Percentiles rank a stretch among this genome's conserved stretches.
These are phyloP conservation scores for Tragelaphus scriptus DNA, from an alignment of 2,113 vertebrate genomes.

Conservation along the genomic window DNA sequence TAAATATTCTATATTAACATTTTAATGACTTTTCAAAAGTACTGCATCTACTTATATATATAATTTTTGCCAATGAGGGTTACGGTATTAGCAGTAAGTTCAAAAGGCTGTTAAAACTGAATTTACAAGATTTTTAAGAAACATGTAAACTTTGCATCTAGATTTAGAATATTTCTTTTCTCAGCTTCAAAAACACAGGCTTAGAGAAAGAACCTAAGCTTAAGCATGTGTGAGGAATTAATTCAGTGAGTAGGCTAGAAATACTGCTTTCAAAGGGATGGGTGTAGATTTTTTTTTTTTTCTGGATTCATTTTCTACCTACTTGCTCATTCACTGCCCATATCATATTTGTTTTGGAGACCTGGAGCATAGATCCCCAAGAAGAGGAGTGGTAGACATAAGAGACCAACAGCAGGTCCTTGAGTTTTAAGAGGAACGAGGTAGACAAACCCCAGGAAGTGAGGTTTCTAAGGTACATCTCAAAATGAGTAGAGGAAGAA, in stretches of 20 bases:
- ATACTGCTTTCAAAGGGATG: background rate
- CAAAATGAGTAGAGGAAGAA: background rate
- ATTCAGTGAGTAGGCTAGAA: background rate
- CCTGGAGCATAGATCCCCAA: background rate
- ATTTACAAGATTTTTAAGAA: constrained; percentile 15
- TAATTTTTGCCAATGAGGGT: background rate
- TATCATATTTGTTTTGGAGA: background rate
- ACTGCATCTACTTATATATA: background rate
- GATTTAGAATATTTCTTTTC: background rate
- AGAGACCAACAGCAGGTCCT: background rate
- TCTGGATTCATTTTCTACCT: background rate
- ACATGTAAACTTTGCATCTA: background rate
- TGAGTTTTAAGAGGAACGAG: background rate
- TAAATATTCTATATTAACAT: background rate
- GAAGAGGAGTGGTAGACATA: background rate
- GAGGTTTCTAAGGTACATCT: background rate
- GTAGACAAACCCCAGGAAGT: background rate
- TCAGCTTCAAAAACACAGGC: background rate
- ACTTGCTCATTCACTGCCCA: background rate
- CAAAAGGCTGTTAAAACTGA: background rate
- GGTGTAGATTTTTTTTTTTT: background rate
- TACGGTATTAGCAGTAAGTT: background rate
- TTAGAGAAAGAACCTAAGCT: background rate
- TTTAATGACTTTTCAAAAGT: background rate
- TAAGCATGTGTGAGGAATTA: background rate